These are phyloP conservation scores for Drosophila carrolli DNA, from an alignment of 1,140 invertebrate species.

Conservation along the genomic window DNA sequence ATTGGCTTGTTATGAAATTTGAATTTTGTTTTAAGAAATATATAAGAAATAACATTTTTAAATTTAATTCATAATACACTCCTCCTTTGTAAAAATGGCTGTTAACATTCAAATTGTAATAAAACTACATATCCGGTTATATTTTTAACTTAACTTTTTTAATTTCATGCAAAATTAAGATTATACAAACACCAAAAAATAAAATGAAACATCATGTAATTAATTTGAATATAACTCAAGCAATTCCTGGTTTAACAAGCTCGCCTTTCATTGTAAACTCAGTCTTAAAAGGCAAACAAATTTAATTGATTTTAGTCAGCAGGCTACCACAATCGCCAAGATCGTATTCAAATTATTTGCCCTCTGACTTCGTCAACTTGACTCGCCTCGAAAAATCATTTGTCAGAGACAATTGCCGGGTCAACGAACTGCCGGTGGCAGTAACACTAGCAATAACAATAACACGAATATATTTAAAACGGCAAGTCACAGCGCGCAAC, in stretches of 20 bases:
- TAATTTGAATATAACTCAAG: too few species aligned
- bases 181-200: too few species aligned
- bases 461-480: slow-evolving; percentile 46
- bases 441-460: slow-evolving; percentile 40
- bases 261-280: not conserved
- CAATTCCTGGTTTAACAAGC: not conserved
- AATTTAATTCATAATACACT: too few species aligned
- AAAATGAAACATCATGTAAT: too few species aligned
- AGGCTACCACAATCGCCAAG: slow-evolving; percentile 43
- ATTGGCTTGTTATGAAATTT: too few species aligned
- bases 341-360: slow-evolving; percentile 53
- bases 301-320: slow-evolving; percentile 36
- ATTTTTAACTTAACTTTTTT: too few species aligned
- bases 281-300: not conserved
- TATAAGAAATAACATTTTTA: too few species aligned
- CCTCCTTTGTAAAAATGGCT: too few species aligned
- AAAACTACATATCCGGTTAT: too few species aligned
- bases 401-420: slow-evolving; percentile 51
- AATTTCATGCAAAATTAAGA: too few species aligned
- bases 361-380: slow-evolving; percentile 55
- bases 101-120: too few species aligned
- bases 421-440: slow-evolving; percentile 42
- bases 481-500: slow-evolving; percentile 28
- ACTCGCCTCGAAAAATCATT: slow-evolving; percentile 45
- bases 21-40: too few species aligned